A percentile compares a stretch with the other conserved stretches of the same genome.
Conservation (phyloP, 2,888 invertebrate genomes). For the Lepidochitona cinerea region DNA sequence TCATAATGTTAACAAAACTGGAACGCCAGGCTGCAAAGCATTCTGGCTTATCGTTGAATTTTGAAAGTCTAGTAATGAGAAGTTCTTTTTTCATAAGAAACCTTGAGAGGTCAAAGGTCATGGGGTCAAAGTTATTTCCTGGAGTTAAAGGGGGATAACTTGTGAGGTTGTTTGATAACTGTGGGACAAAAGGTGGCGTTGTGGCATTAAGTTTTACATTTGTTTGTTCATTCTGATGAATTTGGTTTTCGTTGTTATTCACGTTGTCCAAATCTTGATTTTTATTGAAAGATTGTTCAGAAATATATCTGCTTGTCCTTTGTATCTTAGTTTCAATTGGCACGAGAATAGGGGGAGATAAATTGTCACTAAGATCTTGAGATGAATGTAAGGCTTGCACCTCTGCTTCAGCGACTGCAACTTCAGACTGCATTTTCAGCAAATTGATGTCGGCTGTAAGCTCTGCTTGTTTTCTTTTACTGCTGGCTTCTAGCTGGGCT, state of each 20-base stretch:
- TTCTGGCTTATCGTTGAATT: conserved; percentile 10
- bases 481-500: not conserved
- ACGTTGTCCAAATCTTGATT: not conserved
- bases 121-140: too few relatives aligned
- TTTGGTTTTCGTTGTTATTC: not conserved
- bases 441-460: not conserved
- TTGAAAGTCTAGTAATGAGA: not conserved
- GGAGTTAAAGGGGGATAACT: too few relatives aligned
- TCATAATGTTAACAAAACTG: too few relatives aligned
- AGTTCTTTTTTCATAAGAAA: too few relatives aligned
- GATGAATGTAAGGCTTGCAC: not conserved
- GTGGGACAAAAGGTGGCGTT: too few relatives aligned
- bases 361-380: not conserved
- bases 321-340: too few relatives aligned
- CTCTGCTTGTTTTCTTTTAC: not conserved
- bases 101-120: not conserved
- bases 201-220: too few relatives aligned
- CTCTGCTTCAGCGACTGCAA: not conserved
- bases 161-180: too few relatives aligned
- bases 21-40: not conserved
- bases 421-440: not conserved
- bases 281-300: not conserved
- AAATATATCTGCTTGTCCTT: not conserved
- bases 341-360: too few relatives aligned
- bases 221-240: not conserved